Conservation (phyloP, 2,888 invertebrate genomes). For the Octonoba sinensis region DNA sequence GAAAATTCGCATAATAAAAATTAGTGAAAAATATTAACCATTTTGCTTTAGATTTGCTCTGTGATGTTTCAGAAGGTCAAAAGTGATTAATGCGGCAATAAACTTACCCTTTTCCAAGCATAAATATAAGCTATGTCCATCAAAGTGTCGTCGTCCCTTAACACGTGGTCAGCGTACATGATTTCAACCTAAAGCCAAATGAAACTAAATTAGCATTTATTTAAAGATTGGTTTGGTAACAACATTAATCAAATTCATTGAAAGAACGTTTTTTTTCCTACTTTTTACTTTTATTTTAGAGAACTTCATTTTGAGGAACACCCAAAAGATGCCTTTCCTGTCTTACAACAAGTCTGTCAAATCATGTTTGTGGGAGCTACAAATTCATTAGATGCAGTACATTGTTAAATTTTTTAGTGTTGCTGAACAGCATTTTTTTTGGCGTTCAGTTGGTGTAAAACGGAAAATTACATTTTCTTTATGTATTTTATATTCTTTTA, state of each 20-base stretch:
- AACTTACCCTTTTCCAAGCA: slow-evolving; percentile 71
- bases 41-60: too few species aligned
- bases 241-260: background rate
- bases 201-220: background rate
- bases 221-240: background rate
- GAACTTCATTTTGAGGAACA: background rate
- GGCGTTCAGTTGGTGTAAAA: too few species aligned
- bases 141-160: slow-evolving; percentile 70
- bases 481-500: too few species aligned
- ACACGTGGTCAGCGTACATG: slow-evolving; percentile 70
- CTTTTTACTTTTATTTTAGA: too few species aligned
- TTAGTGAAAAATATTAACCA: too few species aligned
- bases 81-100: background rate
- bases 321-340: background rate
- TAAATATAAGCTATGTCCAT: slow-evolving; percentile 73
- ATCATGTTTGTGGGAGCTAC: too few species aligned
- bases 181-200: slow-evolving; percentile 70
- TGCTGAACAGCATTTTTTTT: too few species aligned
- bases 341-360: background rate
- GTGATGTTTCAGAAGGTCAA: too few species aligned
- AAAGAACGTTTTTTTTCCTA: background rate
- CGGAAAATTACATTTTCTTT: too few species aligned
- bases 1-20: too few species aligned
- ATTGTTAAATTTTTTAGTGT: too few species aligned
- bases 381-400: too few species aligned